Evolutionary conservation across 2,888 invertebrate species (phyloP).

Genomic region (Polydrusus cervinus): DNA sequence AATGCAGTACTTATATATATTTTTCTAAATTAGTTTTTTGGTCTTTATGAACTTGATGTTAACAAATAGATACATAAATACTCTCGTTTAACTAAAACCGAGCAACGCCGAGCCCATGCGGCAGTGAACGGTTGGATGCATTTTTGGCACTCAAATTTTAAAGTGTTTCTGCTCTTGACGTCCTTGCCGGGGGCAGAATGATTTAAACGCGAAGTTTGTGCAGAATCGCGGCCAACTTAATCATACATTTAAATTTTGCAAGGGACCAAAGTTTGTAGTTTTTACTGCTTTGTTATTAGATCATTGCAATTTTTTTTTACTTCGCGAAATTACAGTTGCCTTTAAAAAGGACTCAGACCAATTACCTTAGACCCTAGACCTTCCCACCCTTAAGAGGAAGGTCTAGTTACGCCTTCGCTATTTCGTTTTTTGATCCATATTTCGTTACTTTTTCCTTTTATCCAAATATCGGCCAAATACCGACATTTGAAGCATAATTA

Average conservation of each 20-base stretch:
- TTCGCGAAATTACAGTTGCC: too few species aligned
- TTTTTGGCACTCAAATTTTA: conserved; percentile 32
- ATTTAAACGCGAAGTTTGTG: conserved; percentile 18
- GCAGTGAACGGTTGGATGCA: conserved; percentile 13
- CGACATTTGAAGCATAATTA: too few species aligned
- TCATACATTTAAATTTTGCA: conserved; percentile 12
- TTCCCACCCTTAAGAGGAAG: too few species aligned
- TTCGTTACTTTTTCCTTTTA: too few species aligned
- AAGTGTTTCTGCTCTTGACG: conserved; percentile 30
- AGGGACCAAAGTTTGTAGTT: neutral
- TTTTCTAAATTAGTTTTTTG: too few species aligned
- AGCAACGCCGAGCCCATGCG: neutral
- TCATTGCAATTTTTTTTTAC: neutral
- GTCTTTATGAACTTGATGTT: neutral
- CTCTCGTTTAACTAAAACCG: neutral
- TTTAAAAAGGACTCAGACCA: too few species aligned
- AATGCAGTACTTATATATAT: too few species aligned
- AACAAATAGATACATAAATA: conserved; percentile 4
- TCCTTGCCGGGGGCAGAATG: conserved; percentile 10
- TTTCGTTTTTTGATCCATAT: too few species aligned
- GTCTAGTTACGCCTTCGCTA: too few species aligned
- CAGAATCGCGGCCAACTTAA: conserved; percentile 3
- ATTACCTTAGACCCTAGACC: too few species aligned
- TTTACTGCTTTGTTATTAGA: neutral
- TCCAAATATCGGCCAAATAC: too few species aligned